Percentiles rank a stretch among this genome's conserved stretches.
Evolutionary conservation across 1,140 invertebrate genomes (phyloP).

Genomic region (Temnothorax longispinosus): DNA sequence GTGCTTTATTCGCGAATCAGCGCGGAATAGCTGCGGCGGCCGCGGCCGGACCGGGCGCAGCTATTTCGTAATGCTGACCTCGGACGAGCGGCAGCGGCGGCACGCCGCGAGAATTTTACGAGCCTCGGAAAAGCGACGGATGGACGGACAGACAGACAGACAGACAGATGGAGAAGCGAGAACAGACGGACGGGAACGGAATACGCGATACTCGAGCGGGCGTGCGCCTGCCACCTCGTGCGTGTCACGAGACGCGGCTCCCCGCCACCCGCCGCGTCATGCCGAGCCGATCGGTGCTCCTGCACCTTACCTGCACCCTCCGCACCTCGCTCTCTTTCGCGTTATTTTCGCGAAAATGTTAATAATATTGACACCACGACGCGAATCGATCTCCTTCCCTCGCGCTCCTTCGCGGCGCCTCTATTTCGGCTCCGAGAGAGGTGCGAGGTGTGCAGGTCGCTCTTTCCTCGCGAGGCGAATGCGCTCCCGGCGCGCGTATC

Average conservation of each 20-base stretch:
- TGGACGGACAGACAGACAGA: background rate
- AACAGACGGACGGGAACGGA: background rate
- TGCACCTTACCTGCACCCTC: background rate
- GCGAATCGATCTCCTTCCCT: background rate
- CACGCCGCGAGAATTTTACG: conserved; percentile 30
- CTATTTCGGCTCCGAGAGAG: background rate
- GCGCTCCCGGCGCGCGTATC: conserved; percentile 7
- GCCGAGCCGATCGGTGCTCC: background rate
- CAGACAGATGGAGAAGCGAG: background rate
- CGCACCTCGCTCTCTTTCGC: background rate
- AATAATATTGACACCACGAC: too few species aligned
- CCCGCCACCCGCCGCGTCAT: background rate
- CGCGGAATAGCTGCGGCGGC: background rate
- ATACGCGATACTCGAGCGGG: background rate
- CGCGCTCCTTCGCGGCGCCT: background rate
- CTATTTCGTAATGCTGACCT: conserved; percentile 74
- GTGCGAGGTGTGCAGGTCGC: background rate
- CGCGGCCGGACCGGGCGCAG: conserved; percentile 32
- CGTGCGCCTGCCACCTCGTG: conserved; percentile 40
- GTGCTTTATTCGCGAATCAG: conserved; percentile 33
- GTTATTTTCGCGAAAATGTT: background rate
- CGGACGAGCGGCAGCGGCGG: conserved; percentile 8
- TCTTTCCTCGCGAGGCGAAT: background rate
- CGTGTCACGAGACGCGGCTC: conserved; percentile 47
- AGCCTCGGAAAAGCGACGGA: conserved; percentile 17